Percentiles rank a stretch among this genome's conserved stretches.
These are phyloP conservation scores for Centrocercus urophasianus DNA, from an alignment of 2,113 vertebrate species.

Conservation along the genomic window DNA sequence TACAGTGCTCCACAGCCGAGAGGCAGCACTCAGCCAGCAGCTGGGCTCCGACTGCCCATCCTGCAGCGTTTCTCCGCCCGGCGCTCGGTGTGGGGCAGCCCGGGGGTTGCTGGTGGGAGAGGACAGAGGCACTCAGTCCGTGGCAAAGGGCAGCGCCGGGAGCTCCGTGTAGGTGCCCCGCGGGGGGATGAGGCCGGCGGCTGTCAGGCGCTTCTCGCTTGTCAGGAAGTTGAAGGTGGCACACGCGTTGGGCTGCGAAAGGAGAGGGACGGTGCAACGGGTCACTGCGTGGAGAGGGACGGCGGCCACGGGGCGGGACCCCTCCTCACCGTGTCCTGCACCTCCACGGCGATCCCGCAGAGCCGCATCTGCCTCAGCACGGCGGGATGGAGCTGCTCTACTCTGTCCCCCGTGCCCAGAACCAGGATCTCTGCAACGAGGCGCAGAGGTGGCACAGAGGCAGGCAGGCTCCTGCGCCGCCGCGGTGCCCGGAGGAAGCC, in stretches of 20 bases:
- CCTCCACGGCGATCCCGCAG: slow-evolving; percentile 90
- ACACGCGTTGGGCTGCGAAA: slow-evolving; percentile 90
- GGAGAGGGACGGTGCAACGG: background rate
- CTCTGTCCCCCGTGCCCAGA: slow-evolving; percentile 88
- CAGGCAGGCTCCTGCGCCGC: background rate
- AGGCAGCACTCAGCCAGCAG: background rate
- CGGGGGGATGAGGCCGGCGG: slow-evolving; percentile 92
- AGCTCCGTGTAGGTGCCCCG: background rate
- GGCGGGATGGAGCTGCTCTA: slow-evolving; percentile 81
- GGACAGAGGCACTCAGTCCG: background rate
- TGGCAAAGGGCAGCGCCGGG: background rate
- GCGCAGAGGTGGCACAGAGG: background rate
- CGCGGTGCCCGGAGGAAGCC: too few species aligned
- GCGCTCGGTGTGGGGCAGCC: fast-evolving
- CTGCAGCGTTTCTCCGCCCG: fast-evolving
- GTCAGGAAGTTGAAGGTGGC: slow-evolving; percentile 95
- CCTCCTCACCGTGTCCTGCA: slow-evolving; percentile 91
- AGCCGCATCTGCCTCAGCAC: slow-evolving; percentile 80
- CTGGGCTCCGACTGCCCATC: fast-evolving
- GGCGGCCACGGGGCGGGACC: too few species aligned
- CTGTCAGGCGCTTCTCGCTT: slow-evolving; percentile 83
- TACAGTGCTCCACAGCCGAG: background rate
- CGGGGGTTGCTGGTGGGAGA: background rate
- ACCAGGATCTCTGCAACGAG: slow-evolving; percentile 88
- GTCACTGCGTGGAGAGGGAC: background rate